Conservation (phyloP, 2,797 vertebrate genomes). For the Malurus leucopterus region DNA sequence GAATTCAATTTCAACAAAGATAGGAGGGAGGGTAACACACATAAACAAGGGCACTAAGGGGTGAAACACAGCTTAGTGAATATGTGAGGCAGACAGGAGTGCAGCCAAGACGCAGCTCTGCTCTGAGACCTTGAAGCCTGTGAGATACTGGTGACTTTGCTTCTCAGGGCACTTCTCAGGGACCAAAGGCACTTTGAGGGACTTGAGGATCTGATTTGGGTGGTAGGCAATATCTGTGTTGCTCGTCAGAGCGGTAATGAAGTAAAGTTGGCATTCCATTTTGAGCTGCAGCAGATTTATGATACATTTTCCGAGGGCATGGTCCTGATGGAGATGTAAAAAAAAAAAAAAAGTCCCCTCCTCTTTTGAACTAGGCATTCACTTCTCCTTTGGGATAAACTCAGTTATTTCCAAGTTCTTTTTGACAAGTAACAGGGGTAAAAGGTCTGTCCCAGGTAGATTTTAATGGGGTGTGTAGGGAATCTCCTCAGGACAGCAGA, state of each 20-base stretch:
- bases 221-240: neutral
- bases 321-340: neutral
- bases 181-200: neutral
- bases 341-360: neutral
- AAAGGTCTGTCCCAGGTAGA: neutral
- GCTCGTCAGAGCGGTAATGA: neutral
- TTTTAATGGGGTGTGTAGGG: neutral
- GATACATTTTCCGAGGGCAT: neutral
- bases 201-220: neutral
- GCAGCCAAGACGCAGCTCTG: neutral
- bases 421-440: neutral
- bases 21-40: neutral
- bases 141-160: neutral
- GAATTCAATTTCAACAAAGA: neutral
- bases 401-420: neutral
- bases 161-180: neutral
- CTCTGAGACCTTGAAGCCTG: neutral
- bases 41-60: neutral
- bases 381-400: neutral
- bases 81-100: neutral
- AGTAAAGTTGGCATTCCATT: neutral
- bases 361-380: neutral
- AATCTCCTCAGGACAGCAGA: neutral
- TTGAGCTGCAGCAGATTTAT: neutral
- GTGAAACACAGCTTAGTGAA: neutral